phyloP scores from a whole-genome alignment of 2,888 invertebrate genomes.

The Euclidia mi region DNA sequence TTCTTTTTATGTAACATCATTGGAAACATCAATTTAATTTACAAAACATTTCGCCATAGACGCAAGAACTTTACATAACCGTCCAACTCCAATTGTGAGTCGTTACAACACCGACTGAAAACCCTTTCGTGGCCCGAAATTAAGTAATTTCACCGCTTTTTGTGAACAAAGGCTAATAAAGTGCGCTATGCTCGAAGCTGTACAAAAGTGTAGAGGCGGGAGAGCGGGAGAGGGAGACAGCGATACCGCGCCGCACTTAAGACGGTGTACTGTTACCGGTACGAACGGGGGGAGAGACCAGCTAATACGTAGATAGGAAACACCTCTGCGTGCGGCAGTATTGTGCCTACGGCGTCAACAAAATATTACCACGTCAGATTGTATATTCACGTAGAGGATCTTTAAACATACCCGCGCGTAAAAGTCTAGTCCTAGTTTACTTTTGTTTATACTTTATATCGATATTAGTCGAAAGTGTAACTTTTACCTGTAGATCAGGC shows the following conservation, averaged over 20 bases:
- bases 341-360: conserved; percentile 31
- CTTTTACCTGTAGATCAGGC: too few species aligned
- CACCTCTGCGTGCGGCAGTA: conserved; percentile 5
- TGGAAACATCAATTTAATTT: too few species aligned
- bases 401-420: too few species aligned
- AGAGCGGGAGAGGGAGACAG: conserved; percentile 30
- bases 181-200: conserved; percentile 37
- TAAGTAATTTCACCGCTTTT: conserved; percentile 49
- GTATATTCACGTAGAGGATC: too few species aligned
- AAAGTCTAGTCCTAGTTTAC: too few species aligned
- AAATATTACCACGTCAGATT: too few species aligned
- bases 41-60: not conserved
- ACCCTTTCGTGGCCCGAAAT: conserved; percentile 32
- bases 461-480: too few species aligned
- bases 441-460: too few species aligned
- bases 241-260: conserved; percentile 69
- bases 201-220: conserved; percentile 34
- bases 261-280: conserved; percentile 61
- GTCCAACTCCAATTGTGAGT: conserved; percentile 2
- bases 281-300: conserved; percentile 38
- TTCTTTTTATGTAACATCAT: too few species aligned
- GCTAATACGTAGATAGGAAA: conserved; percentile 36
- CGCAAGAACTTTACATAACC: not conserved
- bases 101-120: conserved; percentile 11
- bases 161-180: conserved; percentile 54